phyloP scores from a whole-genome alignment of 1,140 invertebrate genomes.

The Drosophila sp. region DNA sequence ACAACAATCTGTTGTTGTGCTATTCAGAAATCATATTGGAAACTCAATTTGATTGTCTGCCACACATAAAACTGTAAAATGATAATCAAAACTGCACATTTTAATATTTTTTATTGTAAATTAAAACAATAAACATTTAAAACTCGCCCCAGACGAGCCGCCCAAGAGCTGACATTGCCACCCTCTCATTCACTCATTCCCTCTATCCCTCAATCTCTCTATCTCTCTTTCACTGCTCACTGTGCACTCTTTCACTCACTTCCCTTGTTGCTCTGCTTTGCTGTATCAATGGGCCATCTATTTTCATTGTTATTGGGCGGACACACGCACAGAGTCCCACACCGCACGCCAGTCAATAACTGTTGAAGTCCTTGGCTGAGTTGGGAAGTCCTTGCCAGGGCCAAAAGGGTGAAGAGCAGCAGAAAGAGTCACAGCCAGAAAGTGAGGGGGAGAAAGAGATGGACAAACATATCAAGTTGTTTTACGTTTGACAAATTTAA shows the following conservation, averaged over 20 bases:
- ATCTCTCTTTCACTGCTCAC: slow-evolving; percentile 1
- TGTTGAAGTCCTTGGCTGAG: slow-evolving; percentile 36
- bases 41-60: slow-evolving; percentile 51
- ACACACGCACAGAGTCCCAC: slow-evolving; percentile 58
- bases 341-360: slow-evolving; percentile 48
- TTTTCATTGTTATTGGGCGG: slow-evolving; percentile 77
- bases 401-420: slow-evolving; percentile 25
- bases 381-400: slow-evolving; percentile 29
- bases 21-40: not conserved
- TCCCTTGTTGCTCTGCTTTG: slow-evolving; percentile 29
- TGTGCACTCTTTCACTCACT: slow-evolving; percentile 4
- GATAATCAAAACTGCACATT: slow-evolving; percentile 78
- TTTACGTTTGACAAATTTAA: slow-evolving; percentile 83
- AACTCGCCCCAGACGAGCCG: slow-evolving; percentile 42
- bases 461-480: slow-evolving; percentile 76
- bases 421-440: slow-evolving; percentile 7
- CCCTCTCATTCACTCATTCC: no score
- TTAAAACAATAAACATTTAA: slow-evolving; percentile 80
- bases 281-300: slow-evolving; percentile 72
- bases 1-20: slow-evolving; percentile 10
- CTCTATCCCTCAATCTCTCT: not conserved
- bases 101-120: slow-evolving; percentile 81
- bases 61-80: slow-evolving; percentile 72
- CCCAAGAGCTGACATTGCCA: slow-evolving; percentile 4
- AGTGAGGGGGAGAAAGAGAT: not conserved